Evolutionary conservation across 2,113 vertebrate genomes (phyloP).

Genomic region (Micromys minutus): DNA sequence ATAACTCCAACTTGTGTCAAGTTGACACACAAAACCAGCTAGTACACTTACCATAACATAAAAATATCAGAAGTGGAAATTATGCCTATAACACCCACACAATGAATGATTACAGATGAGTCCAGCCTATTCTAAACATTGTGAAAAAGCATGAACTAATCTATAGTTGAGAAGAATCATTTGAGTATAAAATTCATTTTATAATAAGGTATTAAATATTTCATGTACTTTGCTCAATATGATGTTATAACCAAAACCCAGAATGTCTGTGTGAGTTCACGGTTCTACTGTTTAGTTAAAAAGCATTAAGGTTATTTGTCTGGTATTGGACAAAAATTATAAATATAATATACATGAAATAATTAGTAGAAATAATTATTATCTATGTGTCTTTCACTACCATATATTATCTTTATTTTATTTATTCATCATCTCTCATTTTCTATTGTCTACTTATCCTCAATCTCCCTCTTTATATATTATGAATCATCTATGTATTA

Average conservation of each 20-base stretch:
- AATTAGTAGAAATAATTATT: not conserved
- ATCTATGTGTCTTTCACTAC: not conserved
- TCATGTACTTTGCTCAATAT: not conserved
- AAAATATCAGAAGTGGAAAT: not conserved
- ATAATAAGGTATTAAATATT: not conserved
- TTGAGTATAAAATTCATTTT: not conserved
- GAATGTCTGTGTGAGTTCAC: not conserved
- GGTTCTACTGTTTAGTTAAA: not conserved
- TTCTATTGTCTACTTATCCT: not conserved
- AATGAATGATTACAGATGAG: not conserved
- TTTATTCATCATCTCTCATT: not conserved
- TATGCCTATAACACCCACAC: not conserved
- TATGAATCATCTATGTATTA: not conserved
- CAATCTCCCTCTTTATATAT: not conserved
- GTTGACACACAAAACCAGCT: too few relatives aligned
- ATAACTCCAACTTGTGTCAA: too few relatives aligned
- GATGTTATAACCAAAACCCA: not conserved
- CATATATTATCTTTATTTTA: too few relatives aligned
- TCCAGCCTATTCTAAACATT: not conserved
- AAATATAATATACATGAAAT: not conserved
- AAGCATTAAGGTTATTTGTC: not conserved
- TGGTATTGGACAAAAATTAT: not conserved
- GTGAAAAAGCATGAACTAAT: not conserved
- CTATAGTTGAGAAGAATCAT: not conserved
- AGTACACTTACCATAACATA: fast-evolving